phyloP scores from a whole-genome alignment of 1,140 invertebrate species.

The Gonioctena quinquepunctata region DNA sequence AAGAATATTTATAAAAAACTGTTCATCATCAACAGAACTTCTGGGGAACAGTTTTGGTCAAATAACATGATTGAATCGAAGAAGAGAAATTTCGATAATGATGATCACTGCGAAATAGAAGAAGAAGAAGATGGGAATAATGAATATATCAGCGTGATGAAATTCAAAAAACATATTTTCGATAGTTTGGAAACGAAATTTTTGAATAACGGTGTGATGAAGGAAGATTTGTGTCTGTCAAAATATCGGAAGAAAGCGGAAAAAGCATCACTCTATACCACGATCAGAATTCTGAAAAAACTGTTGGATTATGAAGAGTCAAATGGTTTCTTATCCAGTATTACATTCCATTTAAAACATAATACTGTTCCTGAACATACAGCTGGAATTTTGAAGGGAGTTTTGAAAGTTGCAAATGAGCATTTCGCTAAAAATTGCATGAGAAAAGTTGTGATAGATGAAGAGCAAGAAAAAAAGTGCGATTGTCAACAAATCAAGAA shows the following conservation, averaged over 20 bases:
- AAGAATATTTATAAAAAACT: slow-evolving; percentile 25
- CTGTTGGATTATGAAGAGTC: neutral
- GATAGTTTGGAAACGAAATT: slow-evolving; percentile 14
- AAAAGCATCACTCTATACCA: slow-evolving; percentile 1
- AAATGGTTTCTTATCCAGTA: neutral
- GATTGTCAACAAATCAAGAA: slow-evolving; percentile 8
- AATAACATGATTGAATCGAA: neutral
- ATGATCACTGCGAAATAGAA: neutral
- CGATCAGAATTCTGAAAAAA: slow-evolving; percentile 18
- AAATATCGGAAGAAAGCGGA: neutral
- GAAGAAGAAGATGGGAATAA: neutral
- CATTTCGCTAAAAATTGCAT: neutral
- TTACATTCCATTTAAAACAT: neutral
- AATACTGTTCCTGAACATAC: neutral
- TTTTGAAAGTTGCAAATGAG: too few species aligned
- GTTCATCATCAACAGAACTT: slow-evolving; percentile 29
- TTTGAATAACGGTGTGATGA: slow-evolving; percentile 7
- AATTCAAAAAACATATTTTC: slow-evolving; percentile 18
- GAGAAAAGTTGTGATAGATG: neutral
- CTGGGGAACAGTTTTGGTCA: slow-evolving; percentile 9
- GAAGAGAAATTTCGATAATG: neutral
- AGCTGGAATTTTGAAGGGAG: neutral
- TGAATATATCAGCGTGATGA: neutral
- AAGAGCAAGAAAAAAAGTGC: slow-evolving; percentile 14
- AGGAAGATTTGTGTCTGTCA: neutral